phyloP scores from a whole-genome alignment of 2,888 invertebrate species.

The Glyphotaelius pellucidus region DNA sequence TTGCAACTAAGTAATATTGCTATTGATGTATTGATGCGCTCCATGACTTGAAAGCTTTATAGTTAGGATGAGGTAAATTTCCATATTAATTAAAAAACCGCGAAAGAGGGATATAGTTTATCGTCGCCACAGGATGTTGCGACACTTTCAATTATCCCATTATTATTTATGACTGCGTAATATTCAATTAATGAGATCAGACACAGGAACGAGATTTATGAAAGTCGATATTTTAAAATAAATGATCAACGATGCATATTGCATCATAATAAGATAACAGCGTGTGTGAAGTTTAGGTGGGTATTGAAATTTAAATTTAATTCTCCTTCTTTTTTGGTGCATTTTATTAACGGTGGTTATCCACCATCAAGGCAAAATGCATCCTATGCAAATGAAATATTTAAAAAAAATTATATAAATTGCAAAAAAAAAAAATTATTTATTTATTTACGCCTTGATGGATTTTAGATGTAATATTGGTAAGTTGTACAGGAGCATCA shows the following conservation, averaged over 20 bases:
- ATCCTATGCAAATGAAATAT: too few relatives aligned
- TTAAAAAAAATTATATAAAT: too few relatives aligned
- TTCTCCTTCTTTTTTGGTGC: too few relatives aligned
- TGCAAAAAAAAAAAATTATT: too few relatives aligned
- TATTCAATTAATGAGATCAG: conserved; percentile 17
- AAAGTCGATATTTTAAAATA: neutral
- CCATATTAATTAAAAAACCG: neutral
- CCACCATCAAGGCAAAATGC: too few relatives aligned
- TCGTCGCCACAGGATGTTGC: neutral
- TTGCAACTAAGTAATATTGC: neutral
- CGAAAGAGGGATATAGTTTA: neutral
- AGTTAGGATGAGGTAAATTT: neutral
- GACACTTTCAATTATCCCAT: conserved; percentile 14
- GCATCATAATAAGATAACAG: neutral
- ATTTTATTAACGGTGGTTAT: too few relatives aligned
- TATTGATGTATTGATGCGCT: neutral
- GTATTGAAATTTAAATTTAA: neutral
- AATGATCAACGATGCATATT: neutral
- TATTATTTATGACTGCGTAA: neutral
- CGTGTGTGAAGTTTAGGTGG: too few relatives aligned
- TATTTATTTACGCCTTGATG: too few relatives aligned
- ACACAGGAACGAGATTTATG: neutral
- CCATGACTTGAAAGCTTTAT: neutral
- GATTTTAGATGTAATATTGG: too few relatives aligned
- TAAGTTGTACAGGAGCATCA: too few relatives aligned